Evolutionary conservation across 2,888 invertebrate genomes (phyloP), one percentile per base, ranked within the genome.

Genomic region (Pseudeuparius sepicola): DNA sequence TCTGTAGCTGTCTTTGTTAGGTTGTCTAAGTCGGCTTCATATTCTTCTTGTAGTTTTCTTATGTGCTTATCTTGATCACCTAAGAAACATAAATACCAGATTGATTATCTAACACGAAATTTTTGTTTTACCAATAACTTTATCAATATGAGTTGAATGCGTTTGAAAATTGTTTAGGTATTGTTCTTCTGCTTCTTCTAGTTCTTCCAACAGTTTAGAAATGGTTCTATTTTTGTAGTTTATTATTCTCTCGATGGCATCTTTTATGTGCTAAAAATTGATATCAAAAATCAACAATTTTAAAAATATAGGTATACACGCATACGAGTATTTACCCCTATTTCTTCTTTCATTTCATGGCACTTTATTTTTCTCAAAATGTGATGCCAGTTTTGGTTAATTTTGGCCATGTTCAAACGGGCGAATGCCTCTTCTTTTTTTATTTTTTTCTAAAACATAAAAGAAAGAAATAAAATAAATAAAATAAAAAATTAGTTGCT

Each of bases 381-480:
- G 41, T 74, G 78, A 28, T 87, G 74, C 87, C 87, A 88, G 58
- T 80, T 75, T 60, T 85, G 84, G 54, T 87, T 86, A 33, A 88
- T 77, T 64, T 88, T 88, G 0, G 87, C 84, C 41, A 77, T 71
- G 56, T 88, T 88, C 31, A 83, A 64, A 30, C 85, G 73, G 2
- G 80, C 72, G 57, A 78, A 86, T 0, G 74, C 73, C 56, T 86
- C 84, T 59, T 88, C 88, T 43, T 75, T 78, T 57, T 78, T 82
- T 4, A 87, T 63, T 68, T 88, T 88, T 53, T 80, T 85, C 86
- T 87, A 57, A 14, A 63, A 63, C 6, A 20, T 6, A n/a, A 20
- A 20, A 37, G 37, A 45, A 37, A 26, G 17, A 2, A 25, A n/a
- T n/a, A n/a, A n/a, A n/a, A n/a, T n/a, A n/a, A n/a, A n/a, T n/a